Evolutionary conservation across 2,113 vertebrate genomes (phyloP).

Genomic region (Phainopepla nitens): DNA sequence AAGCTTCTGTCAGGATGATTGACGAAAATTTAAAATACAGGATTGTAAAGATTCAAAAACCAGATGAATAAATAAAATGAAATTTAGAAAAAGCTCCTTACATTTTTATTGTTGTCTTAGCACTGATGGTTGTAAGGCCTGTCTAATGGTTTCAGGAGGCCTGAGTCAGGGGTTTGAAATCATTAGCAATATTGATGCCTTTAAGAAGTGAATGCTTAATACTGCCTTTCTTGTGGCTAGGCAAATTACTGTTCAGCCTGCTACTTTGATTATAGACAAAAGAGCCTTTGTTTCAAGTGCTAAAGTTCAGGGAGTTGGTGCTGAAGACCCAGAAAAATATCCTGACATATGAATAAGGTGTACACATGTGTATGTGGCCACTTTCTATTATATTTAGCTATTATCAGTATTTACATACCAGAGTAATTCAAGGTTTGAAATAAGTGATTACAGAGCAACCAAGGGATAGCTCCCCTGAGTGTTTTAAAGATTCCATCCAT

Average conservation of each 20-base stretch:
- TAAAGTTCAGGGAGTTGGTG: not conserved
- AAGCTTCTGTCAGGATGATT: not conserved
- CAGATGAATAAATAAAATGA: not conserved
- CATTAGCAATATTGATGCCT: constrained; percentile 44
- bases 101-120: not conserved
- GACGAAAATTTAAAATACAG: not conserved
- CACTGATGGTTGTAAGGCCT: not conserved
- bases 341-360: not conserved
- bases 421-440: constrained; percentile 6
- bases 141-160: constrained; percentile 44
- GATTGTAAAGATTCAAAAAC: not conserved
- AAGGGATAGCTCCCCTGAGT: not conserved
- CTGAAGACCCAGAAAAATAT: not conserved
- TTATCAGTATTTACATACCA: constrained; percentile 5
- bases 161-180: constrained; percentile 19
- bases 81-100: not conserved
- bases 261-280: not conserved
- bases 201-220: constrained; percentile 7
- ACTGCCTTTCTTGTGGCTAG: not conserved
- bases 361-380: not conserved
- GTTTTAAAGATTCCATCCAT: not conserved
- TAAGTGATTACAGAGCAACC: not conserved
- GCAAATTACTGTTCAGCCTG: not conserved
- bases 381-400: not conserved
- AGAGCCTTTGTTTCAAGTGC: not conserved